Conservation (phyloP, 2,797 vertebrate genomes). For the Tolypeutes matacus region DNA sequence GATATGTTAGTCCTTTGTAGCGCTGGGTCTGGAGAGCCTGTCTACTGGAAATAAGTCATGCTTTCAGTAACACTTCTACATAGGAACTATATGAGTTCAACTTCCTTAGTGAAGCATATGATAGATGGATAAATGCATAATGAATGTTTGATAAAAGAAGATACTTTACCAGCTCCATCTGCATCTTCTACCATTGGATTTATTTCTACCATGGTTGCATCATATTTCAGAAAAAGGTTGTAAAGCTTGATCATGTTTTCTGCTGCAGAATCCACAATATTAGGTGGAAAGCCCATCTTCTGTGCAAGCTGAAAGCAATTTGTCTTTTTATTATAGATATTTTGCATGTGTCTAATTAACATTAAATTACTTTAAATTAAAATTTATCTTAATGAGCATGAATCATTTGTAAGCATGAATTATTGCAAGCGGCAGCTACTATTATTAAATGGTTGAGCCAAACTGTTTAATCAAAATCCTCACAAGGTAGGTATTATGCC, state of each 20-base stretch:
- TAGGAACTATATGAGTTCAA: constrained; percentile 2
- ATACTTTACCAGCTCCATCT: constrained; percentile 93
- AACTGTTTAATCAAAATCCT: constrained; percentile 19
- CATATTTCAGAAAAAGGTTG: constrained; percentile 96
- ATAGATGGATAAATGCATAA: neutral
- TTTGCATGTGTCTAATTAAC: neutral
- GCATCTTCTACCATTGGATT: constrained; percentile 99
- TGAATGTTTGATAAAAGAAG: constrained; percentile 37
- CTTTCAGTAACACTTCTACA: neutral
- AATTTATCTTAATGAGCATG: constrained; percentile 24
- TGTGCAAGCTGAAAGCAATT: constrained; percentile 92
- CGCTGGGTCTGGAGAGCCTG: no score
- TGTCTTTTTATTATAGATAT: constrained; percentile 53
- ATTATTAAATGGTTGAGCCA: constrained; percentile 36
- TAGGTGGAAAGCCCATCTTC: constrained; percentile 97
- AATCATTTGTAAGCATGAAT: constrained; percentile 49
- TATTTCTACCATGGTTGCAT: constrained; percentile 99
- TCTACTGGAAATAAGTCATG: no score
- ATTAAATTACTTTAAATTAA: constrained; percentile 52
- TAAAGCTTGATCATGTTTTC: constrained; percentile 98
- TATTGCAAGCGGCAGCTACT: constrained; percentile 7
- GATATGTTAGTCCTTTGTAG: no score
- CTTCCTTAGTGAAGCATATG: neutral
- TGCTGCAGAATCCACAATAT: constrained; percentile 94
- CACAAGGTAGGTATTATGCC: neutral